A percentile compares a stretch with the other conserved stretches of the same genome.
Conservation (phyloP, 2,888 invertebrate species). For the Platycheirus rosarum region DNA sequence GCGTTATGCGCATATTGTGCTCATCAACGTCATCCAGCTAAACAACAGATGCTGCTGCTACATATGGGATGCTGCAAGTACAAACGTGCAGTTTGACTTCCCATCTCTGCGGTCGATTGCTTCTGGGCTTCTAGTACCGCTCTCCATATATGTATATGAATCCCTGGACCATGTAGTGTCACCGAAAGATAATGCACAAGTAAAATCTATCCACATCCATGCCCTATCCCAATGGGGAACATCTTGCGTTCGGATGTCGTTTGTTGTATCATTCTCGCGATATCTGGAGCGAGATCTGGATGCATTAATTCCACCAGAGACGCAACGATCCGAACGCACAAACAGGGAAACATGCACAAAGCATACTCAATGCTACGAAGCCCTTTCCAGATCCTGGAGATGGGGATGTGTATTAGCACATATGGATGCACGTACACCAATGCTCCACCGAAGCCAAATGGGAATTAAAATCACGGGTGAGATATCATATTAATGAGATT, state of each 20-base stretch:
- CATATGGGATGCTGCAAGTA: constrained; percentile 14
- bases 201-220: constrained; percentile 43
- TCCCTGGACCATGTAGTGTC: constrained; percentile 49
- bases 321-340: constrained; percentile 28
- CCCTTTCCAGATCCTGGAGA: constrained; percentile 64
- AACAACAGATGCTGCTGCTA: constrained; percentile 60
- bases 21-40: constrained; percentile 56
- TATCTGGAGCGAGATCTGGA: constrained; percentile 57
- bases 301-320: constrained; percentile 47
- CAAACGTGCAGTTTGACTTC: too few species aligned
- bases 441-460: constrained; percentile 38
- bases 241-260: constrained; percentile 63
- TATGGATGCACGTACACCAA: constrained; percentile 42
- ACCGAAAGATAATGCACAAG: constrained; percentile 40
- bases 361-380: constrained; percentile 50
- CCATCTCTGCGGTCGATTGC: constrained; percentile 59
- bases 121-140: constrained; percentile 43
- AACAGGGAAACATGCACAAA: constrained; percentile 11
- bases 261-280: constrained; percentile 66
- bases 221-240: constrained; percentile 66
- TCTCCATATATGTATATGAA: constrained; percentile 13
- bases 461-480: constrained; percentile 72
- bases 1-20: constrained; percentile 55
- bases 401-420: constrained; percentile 48
- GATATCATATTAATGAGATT: constrained; percentile 73